phyloP scores from a whole-genome alignment of 2,113 vertebrate genomes.

The Mixornis gularis region DNA sequence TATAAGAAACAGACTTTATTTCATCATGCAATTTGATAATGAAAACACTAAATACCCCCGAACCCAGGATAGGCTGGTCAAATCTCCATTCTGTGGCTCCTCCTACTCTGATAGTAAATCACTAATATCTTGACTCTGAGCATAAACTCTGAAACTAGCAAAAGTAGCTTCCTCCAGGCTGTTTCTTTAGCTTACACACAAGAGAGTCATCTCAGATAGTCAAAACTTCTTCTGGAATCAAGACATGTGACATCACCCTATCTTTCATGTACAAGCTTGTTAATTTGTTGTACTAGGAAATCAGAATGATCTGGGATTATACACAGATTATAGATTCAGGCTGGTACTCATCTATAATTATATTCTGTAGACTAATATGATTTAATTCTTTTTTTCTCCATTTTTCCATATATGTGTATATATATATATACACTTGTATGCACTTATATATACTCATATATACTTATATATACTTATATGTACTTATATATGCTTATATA shows the following conservation, averaged over 20 bases:
- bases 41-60: background rate
- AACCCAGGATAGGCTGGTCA: background rate
- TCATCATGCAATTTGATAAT: background rate
- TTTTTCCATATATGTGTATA: background rate
- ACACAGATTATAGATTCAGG: background rate
- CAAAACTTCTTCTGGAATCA: background rate
- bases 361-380: background rate
- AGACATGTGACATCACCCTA: too few species aligned
- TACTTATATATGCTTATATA: too few species aligned
- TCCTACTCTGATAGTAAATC: background rate
- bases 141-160: background rate
- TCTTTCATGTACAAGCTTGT: accelerated
- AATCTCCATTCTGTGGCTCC: background rate
- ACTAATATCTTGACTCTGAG: background rate
- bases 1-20: background rate
- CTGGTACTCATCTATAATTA: background rate
- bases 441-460: background rate
- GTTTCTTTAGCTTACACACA: background rate
- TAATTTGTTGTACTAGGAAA: background rate
- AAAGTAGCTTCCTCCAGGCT: background rate
- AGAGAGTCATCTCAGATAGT: background rate
- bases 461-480: too few species aligned
- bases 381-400: background rate
- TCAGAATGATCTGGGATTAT: background rate
- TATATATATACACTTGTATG: too few species aligned